phyloP scores from a whole-genome alignment of 2,888 invertebrate genomes.

The Enchytraeus crypticus region DNA sequence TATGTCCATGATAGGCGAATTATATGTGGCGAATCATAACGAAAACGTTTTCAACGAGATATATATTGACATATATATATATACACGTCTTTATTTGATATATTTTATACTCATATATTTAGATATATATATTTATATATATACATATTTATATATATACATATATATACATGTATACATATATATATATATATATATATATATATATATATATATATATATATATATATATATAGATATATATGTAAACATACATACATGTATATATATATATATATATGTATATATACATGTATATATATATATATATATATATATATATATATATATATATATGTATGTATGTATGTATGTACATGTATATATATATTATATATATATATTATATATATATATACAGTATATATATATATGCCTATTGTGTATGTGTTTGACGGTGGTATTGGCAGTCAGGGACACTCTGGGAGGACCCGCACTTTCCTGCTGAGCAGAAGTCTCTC shows the following conservation, averaged over 20 bases:
- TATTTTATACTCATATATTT: background rate
- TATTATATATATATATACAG: too few species aligned
- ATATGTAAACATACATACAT: background rate
- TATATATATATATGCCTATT: too few species aligned
- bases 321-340: background rate
- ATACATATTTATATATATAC: too few species aligned
- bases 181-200: background rate
- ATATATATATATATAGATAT: background rate
- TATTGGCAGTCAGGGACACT: too few species aligned
- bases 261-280: background rate
- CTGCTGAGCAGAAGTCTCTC: conserved; percentile 67
- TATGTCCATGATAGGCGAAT: too few species aligned
- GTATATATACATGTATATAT: background rate
- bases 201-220: background rate
- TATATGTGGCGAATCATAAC: too few species aligned
- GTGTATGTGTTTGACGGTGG: too few species aligned
- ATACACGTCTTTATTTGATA: background rate
- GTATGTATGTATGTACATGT: background rate
- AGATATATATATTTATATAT: too few species aligned
- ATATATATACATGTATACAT: background rate
- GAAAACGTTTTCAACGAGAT: background rate
- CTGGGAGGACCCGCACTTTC: conserved; percentile 86
- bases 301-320: background rate
- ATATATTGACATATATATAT: conserved; percentile 3
- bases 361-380: too few species aligned